These are phyloP conservation scores for Esperia sulphurella DNA, from an alignment of 2,888 invertebrate species.

Conservation along the genomic window DNA sequence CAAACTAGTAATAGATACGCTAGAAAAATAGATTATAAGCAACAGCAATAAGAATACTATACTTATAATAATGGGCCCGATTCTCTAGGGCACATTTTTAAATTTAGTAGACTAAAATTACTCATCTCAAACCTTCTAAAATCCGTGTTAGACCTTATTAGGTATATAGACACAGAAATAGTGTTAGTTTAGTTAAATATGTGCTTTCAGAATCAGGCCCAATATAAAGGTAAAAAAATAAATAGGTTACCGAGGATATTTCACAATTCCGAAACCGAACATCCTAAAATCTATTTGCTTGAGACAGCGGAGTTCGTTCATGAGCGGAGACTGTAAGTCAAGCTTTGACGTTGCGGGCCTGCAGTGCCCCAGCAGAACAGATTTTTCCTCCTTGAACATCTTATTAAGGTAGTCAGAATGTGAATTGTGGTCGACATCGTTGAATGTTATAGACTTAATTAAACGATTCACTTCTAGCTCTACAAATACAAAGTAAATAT, in stretches of 20 bases:
- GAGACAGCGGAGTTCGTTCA: constrained; percentile 78
- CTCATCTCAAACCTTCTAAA: no score
- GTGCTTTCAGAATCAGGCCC: no score
- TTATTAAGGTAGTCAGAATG: constrained; percentile 52
- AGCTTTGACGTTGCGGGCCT: constrained; percentile 76
- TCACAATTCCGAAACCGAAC: constrained; percentile 74
- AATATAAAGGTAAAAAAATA: constrained; percentile 20
- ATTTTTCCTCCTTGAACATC: constrained; percentile 71
- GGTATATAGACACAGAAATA: no score
- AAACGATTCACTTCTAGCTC: constrained; percentile 81
- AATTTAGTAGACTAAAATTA: no score
- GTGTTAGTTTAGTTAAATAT: no score
- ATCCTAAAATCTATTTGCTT: constrained; percentile 79
- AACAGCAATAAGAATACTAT: no score
- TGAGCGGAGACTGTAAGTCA: constrained; percentile 77
- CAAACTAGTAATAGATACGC: no score
- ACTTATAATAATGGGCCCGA: no score
- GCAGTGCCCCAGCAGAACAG: constrained; percentile 77
- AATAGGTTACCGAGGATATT: constrained; percentile 22
- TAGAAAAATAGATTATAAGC: no score
- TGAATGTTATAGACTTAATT: constrained; percentile 80
- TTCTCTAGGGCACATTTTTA: no score
- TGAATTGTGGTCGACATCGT: constrained; percentile 71
- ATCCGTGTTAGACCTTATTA: no score
- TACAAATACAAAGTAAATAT: constrained; percentile 26